Evolutionary conservation across 2,888 invertebrate genomes (phyloP).

Genomic region (Horisme vitalbata): DNA sequence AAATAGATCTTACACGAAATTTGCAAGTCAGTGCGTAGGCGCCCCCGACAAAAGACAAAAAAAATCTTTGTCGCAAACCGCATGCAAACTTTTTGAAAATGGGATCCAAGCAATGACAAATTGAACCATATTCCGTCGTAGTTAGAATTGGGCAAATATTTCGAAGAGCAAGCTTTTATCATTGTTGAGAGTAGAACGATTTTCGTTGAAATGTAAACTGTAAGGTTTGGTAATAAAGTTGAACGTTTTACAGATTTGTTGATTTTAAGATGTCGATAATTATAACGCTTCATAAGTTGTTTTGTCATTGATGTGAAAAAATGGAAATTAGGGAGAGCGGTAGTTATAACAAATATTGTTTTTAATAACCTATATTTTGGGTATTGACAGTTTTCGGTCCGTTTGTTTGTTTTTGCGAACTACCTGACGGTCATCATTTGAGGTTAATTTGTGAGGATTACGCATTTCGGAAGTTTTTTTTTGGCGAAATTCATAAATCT

Average conservation of each 20-base stretch:
- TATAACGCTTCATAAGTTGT: slow-evolving; percentile 52
- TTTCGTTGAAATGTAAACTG: slow-evolving; percentile 9
- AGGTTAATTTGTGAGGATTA: slow-evolving; percentile 15
- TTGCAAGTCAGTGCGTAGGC: slow-evolving; percentile 58
- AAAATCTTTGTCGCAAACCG: slow-evolving; percentile 64
- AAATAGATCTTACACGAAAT: slow-evolving; percentile 52
- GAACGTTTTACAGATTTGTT: too few relatives aligned
- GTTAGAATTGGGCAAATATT: neutral
- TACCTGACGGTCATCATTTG: slow-evolving; percentile 25
- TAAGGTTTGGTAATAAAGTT: neutral
- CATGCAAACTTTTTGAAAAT: slow-evolving; percentile 40
- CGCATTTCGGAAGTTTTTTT: slow-evolving; percentile 6
- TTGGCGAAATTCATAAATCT: neutral
- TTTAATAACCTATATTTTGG: slow-evolving; percentile 51
- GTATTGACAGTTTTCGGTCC: slow-evolving; percentile 35
- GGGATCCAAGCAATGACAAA: neutral
- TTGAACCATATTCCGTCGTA: neutral
- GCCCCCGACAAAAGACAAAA: slow-evolving; percentile 27
- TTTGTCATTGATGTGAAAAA: slow-evolving; percentile 55
- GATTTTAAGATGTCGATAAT: slow-evolving; percentile 18
- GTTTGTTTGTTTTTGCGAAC: slow-evolving; percentile 28
- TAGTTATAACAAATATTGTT: slow-evolving; percentile 50
- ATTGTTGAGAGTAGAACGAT: neutral
- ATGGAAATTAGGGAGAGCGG: slow-evolving; percentile 42
- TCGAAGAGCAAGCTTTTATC: neutral